phyloP scores from a whole-genome alignment of 2,888 invertebrate genomes.

The Pachydiplax longipennis region DNA sequence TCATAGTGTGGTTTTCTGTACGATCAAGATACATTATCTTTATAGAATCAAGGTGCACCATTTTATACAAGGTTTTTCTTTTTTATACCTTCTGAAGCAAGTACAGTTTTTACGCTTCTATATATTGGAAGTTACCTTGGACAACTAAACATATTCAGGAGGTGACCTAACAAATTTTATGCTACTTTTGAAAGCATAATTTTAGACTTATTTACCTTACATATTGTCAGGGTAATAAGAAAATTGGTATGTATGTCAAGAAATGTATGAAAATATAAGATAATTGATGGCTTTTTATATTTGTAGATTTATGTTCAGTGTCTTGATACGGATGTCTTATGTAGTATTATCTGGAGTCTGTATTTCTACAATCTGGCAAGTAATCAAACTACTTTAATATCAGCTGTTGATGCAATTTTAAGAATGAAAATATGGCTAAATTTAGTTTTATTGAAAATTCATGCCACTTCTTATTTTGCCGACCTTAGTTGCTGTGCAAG shows the following conservation, averaged over 20 bases:
- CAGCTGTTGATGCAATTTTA: too few relatives aligned
- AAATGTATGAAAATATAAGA: not conserved
- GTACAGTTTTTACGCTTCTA: not conserved
- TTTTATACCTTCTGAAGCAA: not conserved
- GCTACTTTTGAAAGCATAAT: not conserved
- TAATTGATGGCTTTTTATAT: too few relatives aligned
- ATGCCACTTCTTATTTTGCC: too few relatives aligned
- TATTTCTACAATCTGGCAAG: too few relatives aligned
- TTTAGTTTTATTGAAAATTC: too few relatives aligned
- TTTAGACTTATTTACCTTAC: conserved; percentile 1
- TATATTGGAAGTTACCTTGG: not conserved
- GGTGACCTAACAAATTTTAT: not conserved
- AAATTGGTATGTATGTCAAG: not conserved
- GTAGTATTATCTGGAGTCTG: too few relatives aligned
- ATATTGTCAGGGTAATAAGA: not conserved
- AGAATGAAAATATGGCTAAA: too few relatives aligned
- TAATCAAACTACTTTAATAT: too few relatives aligned
- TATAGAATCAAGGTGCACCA: not conserved
- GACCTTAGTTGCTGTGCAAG: too few relatives aligned
- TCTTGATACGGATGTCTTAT: too few relatives aligned
- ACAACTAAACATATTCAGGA: not conserved
- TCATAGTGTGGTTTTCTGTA: conserved; percentile 10
- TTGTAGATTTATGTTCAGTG: too few relatives aligned
- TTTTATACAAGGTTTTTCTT: not conserved
- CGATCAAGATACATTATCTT: not conserved